Percentiles rank a stretch among this genome's conserved stretches.
Evolutionary conservation across 1,140 invertebrate species (phyloP).

Genomic region (Conus betulinus): DNA sequence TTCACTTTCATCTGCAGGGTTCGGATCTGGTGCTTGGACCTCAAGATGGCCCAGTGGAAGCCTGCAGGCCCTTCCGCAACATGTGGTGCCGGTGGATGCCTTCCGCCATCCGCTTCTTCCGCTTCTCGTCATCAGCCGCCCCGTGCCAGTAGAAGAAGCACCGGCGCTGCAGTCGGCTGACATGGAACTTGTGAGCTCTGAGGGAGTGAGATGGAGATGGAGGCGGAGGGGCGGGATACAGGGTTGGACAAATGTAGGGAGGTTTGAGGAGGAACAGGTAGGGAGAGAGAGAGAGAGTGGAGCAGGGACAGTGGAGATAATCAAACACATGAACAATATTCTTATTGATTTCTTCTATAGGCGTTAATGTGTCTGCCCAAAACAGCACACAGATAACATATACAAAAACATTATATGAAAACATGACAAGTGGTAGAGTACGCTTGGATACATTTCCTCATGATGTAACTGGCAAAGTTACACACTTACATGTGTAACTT

Average conservation of each 20-base stretch:
- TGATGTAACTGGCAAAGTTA: no score
- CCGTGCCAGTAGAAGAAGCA: constrained; percentile 19
- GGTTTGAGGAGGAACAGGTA: no score
- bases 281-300: no score
- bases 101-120: constrained; percentile 19
- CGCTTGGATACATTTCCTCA: no score
- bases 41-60: constrained; percentile 26
- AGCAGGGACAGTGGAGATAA: no score
- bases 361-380: no score
- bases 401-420: no score
- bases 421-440: no score
- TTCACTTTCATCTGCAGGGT: background rate
- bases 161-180: constrained; percentile 5
- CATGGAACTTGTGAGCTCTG: constrained; percentile 12
- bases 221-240: no score
- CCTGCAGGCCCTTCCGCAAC: constrained; percentile 30
- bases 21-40: constrained; percentile 30
- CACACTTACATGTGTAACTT: no score
- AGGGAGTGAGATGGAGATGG: background rate
- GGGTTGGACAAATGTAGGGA: no score
- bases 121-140: constrained; percentile 8
- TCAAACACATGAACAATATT: background rate
- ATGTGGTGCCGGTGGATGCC: constrained; percentile 33
- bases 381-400: no score
- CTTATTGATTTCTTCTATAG: background rate